Conservation (phyloP, 2,113 vertebrate species). For the Cisticola juncidis region DNA sequence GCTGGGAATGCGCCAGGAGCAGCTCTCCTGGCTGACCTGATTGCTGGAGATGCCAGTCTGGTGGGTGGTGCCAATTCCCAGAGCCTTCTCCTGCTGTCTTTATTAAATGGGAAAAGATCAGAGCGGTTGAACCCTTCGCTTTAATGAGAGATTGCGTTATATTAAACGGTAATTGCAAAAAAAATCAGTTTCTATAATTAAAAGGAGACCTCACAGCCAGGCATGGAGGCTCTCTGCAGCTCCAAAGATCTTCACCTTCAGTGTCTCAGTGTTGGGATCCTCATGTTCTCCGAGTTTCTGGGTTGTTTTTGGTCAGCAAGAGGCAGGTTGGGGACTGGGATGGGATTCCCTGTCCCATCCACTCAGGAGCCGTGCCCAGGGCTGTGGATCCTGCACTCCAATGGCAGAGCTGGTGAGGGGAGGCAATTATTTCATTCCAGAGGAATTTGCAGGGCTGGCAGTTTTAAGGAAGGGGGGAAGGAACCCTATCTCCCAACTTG, state of each 20-base stretch:
- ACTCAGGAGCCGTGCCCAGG: rapidly evolving
- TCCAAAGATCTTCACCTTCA: background rate
- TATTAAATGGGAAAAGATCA: slow-evolving; percentile 21
- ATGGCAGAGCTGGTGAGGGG: background rate
- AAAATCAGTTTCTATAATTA: slow-evolving; percentile 3
- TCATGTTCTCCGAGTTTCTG: background rate
- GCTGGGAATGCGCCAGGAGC: background rate
- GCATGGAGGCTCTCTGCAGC: background rate
- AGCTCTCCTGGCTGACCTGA: background rate
- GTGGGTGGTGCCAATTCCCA: slow-evolving; percentile 25
- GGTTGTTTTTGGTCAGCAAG: background rate
- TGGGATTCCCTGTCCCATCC: background rate
- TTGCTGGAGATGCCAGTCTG: background rate
- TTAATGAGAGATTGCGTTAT: slow-evolving; percentile 33
- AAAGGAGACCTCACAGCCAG: background rate
- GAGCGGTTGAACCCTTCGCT: background rate
- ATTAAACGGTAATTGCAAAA: background rate
- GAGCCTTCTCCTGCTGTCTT: background rate
- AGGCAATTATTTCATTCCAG: background rate
- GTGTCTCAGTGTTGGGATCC: background rate
- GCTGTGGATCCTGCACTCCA: background rate
- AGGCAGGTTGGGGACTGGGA: background rate
- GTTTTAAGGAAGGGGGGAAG: background rate
- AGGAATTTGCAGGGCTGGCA: slow-evolving; percentile 54
- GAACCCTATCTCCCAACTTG: slow-evolving; percentile 47